Base-by-base conservation (phyloP, 2,797 vertebrate genomes). In the Cynopterus sphinx region DNA sequence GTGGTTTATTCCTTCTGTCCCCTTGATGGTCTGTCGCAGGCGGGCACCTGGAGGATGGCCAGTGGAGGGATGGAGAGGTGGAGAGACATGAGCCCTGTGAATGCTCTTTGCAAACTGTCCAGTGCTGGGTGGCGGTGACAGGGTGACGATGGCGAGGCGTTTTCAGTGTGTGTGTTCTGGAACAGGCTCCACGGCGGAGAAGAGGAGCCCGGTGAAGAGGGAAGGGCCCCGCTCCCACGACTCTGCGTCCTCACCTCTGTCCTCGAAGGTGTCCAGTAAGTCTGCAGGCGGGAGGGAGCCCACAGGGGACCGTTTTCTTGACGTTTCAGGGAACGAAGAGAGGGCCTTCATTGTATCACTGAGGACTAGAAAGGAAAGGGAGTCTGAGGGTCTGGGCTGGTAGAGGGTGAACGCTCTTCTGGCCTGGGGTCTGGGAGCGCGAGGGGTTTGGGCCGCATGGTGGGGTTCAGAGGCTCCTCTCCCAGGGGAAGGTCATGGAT, bases 211-310 rank as follows among this genome's bases (percentile, higher is more conserved):
- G 0, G 46, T 98, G 97, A 98, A 98, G 97, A 98, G 98, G 96
- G 98, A 98, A 91, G 96, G 98, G 68, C 98, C 98, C 0, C 0
- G 61, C 81, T 99, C 98, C 31, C 97, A 98, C 0, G 98, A 98
- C 67, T 99, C 98, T 0, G 98, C 96, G 0, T 98, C 98, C 83
- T 99, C 98, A 16, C 98, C 98, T 57, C 92, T 98, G 5, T 99
- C 98, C 90, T 99, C 98, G 2, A 98, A 98, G 96, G 96, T 98
- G 1, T 99, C 98, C 41, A 96, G 98, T 99, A 98, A 99, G 98
- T 97, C 61, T 68, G 63, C 31, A 8, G 0, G 10, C 0, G 19
- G 12, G 65, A 43, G 46, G 11, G 31, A 17, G 26, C 26, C 26
- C 31, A 1, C 2, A 0, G 1, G 22, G 53, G 8, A 21, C 46